Base-by-base conservation (phyloP, 1,140 invertebrate genomes). In the Drosophila nasuta region DNA sequence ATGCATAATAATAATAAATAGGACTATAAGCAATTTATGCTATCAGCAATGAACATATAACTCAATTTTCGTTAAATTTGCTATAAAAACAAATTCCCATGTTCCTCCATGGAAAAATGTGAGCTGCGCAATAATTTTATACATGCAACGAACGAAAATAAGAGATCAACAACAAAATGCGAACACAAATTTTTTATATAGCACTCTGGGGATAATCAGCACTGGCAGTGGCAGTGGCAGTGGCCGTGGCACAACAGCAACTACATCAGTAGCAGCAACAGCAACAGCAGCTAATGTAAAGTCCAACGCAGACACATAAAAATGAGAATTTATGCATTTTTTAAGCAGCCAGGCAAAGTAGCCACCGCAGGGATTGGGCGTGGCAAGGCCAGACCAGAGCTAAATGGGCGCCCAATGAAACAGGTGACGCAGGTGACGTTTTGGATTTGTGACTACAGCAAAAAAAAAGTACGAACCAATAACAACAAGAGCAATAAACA, bases 291-390 rank as follows among this genome's bases (percentile, higher is more conserved):
- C 82, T 88, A 87, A 87, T 88, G 80, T 87, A 87, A 88, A 87
- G 79, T 88, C 83, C 83, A 74, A 77, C 83, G 65, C 83, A 87
- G 83, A 88, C 83, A 88, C 82, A 88, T 87, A 88, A 87, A 86
- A 87, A 88, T 88, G 83, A 75, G 70, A 87, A 87, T 87, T 87
- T 87, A 87, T 87, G 77, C 81, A 82, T 79, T 82, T 82, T 82
- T 82, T 63, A 71, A 64, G 59, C 69, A 77, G 70, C 75, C 54
- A 41, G 56, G 71, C 51, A 65, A 75, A 79, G 75, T 82, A 72
- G 78, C 67, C 60, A 73, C 82, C 71, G 59, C 59, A 65, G 83
- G 82, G 71, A 79, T 25, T 15, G 64, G 56, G 11, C 7, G 28
- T 33, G 57, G 51, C 10, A 6, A 30, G 48, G 5, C 38, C 30